A percentile compares a stretch with the other conserved stretches of the same genome.
Conservation (phyloP, 1,140 invertebrate species). For the Pantala flavescens region DNA sequence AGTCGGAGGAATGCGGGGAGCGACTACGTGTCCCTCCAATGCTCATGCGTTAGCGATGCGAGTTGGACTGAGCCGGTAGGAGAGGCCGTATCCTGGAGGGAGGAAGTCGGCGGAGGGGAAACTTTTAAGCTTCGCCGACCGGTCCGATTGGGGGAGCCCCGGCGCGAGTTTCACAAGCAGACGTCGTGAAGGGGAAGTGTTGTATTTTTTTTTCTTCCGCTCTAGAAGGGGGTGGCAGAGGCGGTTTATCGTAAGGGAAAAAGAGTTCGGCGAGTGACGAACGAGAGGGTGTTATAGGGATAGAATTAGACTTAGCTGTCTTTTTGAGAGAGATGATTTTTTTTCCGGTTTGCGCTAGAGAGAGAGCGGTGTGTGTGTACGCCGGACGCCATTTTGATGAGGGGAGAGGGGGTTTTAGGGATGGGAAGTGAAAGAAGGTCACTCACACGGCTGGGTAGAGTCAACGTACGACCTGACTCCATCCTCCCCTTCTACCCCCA, state of each 20-base stretch:
- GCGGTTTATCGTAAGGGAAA: not conserved
- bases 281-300: not conserved
- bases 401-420: not conserved
- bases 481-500: not conserved
- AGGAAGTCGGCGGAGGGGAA: too few species aligned
- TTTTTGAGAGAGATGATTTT: not conserved
- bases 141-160: too few species aligned
- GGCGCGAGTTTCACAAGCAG: too few species aligned
- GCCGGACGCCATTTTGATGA: not conserved
- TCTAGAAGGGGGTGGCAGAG: not conserved
- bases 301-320: constrained; percentile 6
- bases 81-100: too few species aligned
- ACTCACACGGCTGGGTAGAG: not conserved
- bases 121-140: too few species aligned
- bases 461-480: not conserved
- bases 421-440: not conserved
- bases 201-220: too few species aligned
- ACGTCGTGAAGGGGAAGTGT: too few species aligned
- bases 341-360: too few species aligned
- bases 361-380: too few species aligned
- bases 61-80: not conserved
- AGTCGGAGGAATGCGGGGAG: not conserved
- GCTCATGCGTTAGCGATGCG: not conserved
- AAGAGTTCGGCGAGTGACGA: not conserved
- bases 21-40: not conserved